Evolutionary conservation across 2,888 invertebrate genomes (phyloP).

Genomic region (Idaea biselata): DNA sequence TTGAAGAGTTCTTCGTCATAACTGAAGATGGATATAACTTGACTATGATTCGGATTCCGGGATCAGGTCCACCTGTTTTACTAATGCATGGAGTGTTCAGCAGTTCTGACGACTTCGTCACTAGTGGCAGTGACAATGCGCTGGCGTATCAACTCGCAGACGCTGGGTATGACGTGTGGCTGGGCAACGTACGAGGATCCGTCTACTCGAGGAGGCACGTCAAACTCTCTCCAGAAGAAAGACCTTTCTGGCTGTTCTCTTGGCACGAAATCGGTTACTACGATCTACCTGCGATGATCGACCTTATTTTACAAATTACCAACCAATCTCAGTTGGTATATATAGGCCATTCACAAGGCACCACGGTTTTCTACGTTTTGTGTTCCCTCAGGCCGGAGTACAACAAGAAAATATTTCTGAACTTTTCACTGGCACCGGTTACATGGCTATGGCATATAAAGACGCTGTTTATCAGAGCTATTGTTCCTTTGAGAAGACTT

Average conservation of each 20-base stretch:
- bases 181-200: slow-evolving; percentile 9
- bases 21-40: slow-evolving; percentile 86
- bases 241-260: slow-evolving; percentile 63
- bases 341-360: slow-evolving; percentile 11
- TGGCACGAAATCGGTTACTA: slow-evolving; percentile 86
- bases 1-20: slow-evolving; percentile 80
- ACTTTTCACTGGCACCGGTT: slow-evolving; percentile 8
- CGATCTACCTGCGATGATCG: slow-evolving; percentile 84
- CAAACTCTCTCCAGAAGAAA: slow-evolving; percentile 12
- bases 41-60: slow-evolving; percentile 1
- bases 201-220: slow-evolving; percentile 8
- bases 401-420: slow-evolving; percentile 7
- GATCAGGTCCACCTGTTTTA: slow-evolving; percentile 3
- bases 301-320: neutral
- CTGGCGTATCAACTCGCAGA: slow-evolving; percentile 7
- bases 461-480: neutral
- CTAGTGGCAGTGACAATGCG: neutral
- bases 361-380: slow-evolving; percentile 6
- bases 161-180: slow-evolving; percentile 11
- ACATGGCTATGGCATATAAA: slow-evolving; percentile 2
- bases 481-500: neutral
- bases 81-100: slow-evolving; percentile 8
- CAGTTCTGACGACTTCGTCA: slow-evolving; percentile 7
- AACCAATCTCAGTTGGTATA: slow-evolving; percentile 5
- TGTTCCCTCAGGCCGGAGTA: slow-evolving; percentile 1